Conservation (phyloP, 2,797 vertebrate genomes). For the Neomorphus geoffroyi region DNA sequence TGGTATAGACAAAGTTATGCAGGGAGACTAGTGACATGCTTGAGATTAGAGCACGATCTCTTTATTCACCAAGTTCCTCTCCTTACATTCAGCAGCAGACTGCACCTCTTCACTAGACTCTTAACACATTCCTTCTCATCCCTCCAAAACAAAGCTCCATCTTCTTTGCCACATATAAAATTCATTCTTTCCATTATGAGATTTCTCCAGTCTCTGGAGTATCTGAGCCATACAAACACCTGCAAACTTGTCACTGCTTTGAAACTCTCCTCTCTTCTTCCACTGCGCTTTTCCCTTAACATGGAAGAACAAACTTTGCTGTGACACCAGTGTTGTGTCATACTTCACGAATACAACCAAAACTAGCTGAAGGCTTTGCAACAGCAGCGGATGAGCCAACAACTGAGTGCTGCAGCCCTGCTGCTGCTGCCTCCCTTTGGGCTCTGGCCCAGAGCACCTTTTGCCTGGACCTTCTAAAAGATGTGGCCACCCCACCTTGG, state of each 20-base stretch:
- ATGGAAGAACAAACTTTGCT: neutral
- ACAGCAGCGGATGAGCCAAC: neutral
- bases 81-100: conserved; percentile 4
- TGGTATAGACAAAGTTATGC: conserved; percentile 58
- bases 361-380: neutral
- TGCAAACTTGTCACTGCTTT: neutral
- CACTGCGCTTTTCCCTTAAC: neutral
- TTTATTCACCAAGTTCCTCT: neutral
- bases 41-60: conserved; percentile 24
- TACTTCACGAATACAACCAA: neutral
- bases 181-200: neutral
- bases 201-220: neutral
- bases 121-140: neutral
- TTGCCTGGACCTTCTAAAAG: neutral
- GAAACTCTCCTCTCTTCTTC: neutral
- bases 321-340: neutral
- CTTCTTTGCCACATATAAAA: neutral
- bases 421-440: neutral
- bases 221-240: neutral
- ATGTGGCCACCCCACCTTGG: neutral
- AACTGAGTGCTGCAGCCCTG: neutral
- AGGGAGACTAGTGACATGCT: conserved; percentile 54
- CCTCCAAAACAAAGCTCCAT: neutral
- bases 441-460: neutral
- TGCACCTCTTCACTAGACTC: neutral